phyloP scores from a whole-genome alignment of 2,797 vertebrate genomes.

The Spondyliosoma cantharus region DNA sequence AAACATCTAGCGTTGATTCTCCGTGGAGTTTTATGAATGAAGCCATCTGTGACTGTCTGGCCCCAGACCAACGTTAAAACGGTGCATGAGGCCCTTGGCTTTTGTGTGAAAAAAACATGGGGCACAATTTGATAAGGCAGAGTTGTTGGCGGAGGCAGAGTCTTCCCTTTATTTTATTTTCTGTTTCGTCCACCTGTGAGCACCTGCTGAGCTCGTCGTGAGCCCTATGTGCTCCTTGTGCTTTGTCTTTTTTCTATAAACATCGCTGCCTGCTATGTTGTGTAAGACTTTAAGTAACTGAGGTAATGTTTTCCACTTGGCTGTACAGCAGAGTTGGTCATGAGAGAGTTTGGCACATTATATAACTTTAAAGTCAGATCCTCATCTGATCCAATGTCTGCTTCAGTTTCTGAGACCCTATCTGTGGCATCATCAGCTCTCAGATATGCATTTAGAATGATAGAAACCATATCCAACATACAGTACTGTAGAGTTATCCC shows the following conservation, averaged over 20 bases:
- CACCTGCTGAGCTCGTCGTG: constrained; percentile 34
- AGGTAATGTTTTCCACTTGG: constrained; percentile 68
- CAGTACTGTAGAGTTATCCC: constrained; percentile 12
- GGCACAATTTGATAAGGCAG: too few species aligned
- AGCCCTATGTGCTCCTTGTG: constrained; percentile 27
- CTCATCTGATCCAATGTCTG: constrained; percentile 46
- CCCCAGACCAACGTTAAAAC: too few species aligned
- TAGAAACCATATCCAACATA: constrained; percentile 23
- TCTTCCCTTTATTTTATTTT: not conserved
- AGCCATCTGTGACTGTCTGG: too few species aligned
- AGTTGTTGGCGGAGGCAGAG: too few species aligned
- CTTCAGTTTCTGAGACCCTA: constrained; percentile 50
- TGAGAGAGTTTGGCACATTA: constrained; percentile 50
- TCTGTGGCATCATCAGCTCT: constrained; percentile 42
- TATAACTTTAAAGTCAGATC: constrained; percentile 54
- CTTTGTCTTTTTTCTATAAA: constrained; percentile 25
- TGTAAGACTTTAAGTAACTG: constrained; percentile 46
- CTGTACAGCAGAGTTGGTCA: constrained; percentile 31
- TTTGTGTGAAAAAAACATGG: too few species aligned
- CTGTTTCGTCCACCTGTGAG: not conserved
- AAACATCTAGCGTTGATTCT: too few species aligned
- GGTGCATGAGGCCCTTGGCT: too few species aligned
- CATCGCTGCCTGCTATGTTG: constrained; percentile 41
- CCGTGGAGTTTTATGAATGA: too few species aligned
- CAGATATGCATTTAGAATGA: constrained; percentile 54